Evolutionary conservation across 2,113 vertebrate genomes (phyloP), one percentile per base, ranked within the genome.

Genomic region (Alouatta palliata): DNA sequence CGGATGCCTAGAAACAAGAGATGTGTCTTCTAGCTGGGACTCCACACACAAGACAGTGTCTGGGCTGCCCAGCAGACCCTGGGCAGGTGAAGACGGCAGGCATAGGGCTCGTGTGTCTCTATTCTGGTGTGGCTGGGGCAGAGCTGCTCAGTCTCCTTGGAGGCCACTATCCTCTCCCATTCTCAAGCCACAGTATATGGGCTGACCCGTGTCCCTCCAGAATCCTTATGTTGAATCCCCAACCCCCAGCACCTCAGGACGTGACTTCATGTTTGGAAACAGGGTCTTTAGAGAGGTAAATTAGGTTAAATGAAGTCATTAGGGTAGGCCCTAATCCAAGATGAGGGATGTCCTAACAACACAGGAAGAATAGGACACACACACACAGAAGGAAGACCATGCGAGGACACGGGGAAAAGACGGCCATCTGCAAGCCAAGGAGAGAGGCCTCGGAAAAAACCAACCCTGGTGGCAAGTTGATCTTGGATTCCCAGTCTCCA

Each of bases 31-130:
- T 17, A 30, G 70, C 71, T 54, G 37, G 12, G n/a, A 35, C 35
- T 23, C 35, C 20, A 21, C 5, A 19, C 14, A 14, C 25, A 52
- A 32, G 47, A 43, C 21, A 9, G 30, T 0, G 0, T 30, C 35
- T 19, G n/a, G 81, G 76, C 54, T n/a, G 49, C 35, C 8, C 1
- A 0, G 32, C n/a, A 7, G 45, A 32, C 14, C 43, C 14, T 14
- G 0, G 64, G 35, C 20, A n/a, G n/a, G n/a, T 17, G 17, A 12
- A 56, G n/a, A 16, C 2, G 19, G 13, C 35, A 11, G 45, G 12
- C 2, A 27, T 5, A 32, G 21, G n/a, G 32, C 9, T 5, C 7
- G 1, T 2, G 23, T 83, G 14, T 30, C n/a, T 76, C 13, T 32
- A 64, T n/a, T 64, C 27, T 76, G 14, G 2, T 8, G 43, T n/a